Conservation (phyloP, 1,140 invertebrate genomes). For the Tachypleus tridentatus region DNA sequence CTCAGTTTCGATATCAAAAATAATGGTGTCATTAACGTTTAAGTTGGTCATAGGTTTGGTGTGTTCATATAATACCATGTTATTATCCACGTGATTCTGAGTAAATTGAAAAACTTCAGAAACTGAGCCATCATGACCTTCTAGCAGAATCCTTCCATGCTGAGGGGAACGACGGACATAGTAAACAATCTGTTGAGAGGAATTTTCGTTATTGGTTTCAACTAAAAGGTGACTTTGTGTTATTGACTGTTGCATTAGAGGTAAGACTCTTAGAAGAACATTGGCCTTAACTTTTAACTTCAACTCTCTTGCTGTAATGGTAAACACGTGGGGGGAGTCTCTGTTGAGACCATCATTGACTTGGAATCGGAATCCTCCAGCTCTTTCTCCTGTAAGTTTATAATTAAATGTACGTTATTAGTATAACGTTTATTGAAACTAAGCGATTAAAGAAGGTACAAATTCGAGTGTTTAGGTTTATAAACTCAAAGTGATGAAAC, state of each 20-base stretch:
- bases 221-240: conserved; percentile 49
- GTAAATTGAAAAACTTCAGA: conserved; percentile 47
- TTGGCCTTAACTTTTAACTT: conserved; percentile 53
- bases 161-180: conserved; percentile 52
- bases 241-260: conserved; percentile 58
- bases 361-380: conserved; percentile 62
- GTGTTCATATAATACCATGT: conserved; percentile 77
- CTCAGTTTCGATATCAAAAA: conserved; percentile 61
- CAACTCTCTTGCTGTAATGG: conserved; percentile 58
- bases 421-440: too few species aligned
- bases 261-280: conserved; percentile 65
- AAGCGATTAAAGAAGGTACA: too few species aligned
- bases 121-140: conserved; percentile 41
- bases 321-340: conserved; percentile 48
- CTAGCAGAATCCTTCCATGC: conserved; percentile 64
- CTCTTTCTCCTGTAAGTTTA: conserved; percentile 42
- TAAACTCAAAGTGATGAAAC: too few species aligned
- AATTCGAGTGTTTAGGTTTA: too few species aligned
- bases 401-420: background rate
- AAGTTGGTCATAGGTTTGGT: conserved; percentile 64
- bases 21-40: conserved; percentile 70
- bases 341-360: conserved; percentile 70
- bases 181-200: conserved; percentile 51
- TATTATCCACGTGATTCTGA: conserved; percentile 70
- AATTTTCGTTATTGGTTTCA: conserved; percentile 51